A percentile compares a stretch with the other conserved stretches of the same genome.
phyloP scores from a whole-genome alignment of 2,113 vertebrate genomes.

The Irena cyanogastra region DNA sequence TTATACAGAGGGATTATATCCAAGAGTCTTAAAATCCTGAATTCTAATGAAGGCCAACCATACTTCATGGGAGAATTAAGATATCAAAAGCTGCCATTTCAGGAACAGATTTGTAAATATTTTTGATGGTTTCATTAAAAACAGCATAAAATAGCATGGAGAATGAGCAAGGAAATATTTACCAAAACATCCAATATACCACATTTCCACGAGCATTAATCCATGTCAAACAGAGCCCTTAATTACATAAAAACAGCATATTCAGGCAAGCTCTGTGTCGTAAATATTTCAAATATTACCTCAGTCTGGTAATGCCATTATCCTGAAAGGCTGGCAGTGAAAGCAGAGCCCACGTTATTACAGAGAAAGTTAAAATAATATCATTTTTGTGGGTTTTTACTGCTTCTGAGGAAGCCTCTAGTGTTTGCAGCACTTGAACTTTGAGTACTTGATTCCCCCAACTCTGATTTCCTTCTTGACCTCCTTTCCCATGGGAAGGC shows the following conservation, averaged over 20 bases:
- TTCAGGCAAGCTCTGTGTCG: not conserved
- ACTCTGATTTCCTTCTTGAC: not conserved
- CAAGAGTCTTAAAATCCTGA: conserved; percentile 39
- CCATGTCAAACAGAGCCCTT: not conserved
- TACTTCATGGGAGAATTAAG: conserved; percentile 33
- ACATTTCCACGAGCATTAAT: conserved; percentile 35
- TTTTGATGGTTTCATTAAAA: conserved; percentile 49
- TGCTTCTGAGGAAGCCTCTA: not conserved
- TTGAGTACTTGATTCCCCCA: not conserved
- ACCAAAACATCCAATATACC: not conserved
- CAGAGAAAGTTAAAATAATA: not conserved
- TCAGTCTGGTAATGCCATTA: not conserved
- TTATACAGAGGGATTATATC: not conserved
- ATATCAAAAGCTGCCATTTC: conserved; percentile 22
- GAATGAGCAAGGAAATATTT: conserved; percentile 39
- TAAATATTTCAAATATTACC: conserved; percentile 7
- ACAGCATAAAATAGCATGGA: not conserved
- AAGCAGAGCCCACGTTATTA: not conserved
- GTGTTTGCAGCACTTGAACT: not conserved
- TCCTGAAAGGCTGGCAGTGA: not conserved
- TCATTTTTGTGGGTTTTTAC: not conserved
- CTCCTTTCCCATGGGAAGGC: not conserved
- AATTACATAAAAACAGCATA: not conserved
- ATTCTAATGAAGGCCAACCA: conserved; percentile 29
- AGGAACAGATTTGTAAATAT: conserved; percentile 39